Conservation (phyloP, 2,113 vertebrate genomes). For the Struthidea cinerea region DNA sequence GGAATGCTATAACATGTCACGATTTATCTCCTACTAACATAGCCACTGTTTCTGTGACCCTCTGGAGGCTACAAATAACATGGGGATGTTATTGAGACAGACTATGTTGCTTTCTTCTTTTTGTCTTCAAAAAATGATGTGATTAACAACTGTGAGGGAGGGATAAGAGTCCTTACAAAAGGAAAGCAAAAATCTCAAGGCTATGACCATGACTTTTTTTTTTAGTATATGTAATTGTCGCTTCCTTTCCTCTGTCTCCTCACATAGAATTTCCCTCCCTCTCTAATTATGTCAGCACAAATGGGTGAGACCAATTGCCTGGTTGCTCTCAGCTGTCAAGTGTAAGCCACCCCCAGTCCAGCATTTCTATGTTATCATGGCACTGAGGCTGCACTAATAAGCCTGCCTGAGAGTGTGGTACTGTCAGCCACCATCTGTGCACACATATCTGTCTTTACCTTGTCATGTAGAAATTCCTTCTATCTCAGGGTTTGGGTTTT, state of each 20-base stretch:
- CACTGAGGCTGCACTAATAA: slow-evolving; percentile 31
- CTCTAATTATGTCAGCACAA: neutral
- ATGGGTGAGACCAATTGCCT: neutral
- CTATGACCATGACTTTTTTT: neutral
- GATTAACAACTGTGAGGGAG: neutral
- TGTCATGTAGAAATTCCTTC: neutral
- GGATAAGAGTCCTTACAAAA: neutral
- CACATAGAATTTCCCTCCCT: neutral
- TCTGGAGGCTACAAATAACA: neutral
- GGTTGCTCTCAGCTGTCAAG: neutral
- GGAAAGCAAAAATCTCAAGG: neutral
- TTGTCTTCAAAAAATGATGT: neutral
- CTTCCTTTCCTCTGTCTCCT: neutral
- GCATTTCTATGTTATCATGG: neutral
- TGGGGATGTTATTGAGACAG: neutral
- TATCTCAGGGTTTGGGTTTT: neutral
- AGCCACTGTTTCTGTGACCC: neutral
- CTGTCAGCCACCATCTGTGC: slow-evolving; percentile 10
- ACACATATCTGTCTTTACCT: neutral
- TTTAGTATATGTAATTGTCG: rapidly evolving
- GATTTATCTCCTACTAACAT: neutral
- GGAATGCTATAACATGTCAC: neutral
- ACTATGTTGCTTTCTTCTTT: neutral
- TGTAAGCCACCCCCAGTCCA: neutral
- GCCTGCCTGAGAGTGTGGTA: neutral